Percentiles rank a stretch among this genome's conserved stretches.
These are phyloP conservation scores for Chrysopilus asiliformis DNA, from an alignment of 2,888 invertebrate genomes.

Conservation along the genomic window DNA sequence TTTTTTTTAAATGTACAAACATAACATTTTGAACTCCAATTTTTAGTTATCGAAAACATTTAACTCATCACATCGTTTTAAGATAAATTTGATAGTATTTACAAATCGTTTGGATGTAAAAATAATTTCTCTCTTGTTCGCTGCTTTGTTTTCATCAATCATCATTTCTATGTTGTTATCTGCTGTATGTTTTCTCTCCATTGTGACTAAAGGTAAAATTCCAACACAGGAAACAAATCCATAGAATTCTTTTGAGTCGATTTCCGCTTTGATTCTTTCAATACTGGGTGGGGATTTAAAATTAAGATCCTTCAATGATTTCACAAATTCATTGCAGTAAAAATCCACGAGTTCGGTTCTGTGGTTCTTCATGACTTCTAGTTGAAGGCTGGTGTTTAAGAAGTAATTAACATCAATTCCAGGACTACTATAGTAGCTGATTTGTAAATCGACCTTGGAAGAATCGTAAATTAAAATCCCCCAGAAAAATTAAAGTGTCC, in stretches of 20 bases:
- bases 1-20: no score
- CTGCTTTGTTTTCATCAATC: slow-evolving; percentile 11
- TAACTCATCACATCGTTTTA: slow-evolving; percentile 1
- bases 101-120: slow-evolving; percentile 21
- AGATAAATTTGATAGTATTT: not conserved
- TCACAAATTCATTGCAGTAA: slow-evolving; percentile 13
- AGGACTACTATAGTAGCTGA: slow-evolving; percentile 27
- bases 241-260: not conserved
- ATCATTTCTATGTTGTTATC: slow-evolving; percentile 5
- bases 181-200: not conserved
- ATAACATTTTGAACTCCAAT: no score
- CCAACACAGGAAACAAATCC: not conserved
- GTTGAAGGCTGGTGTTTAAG: slow-evolving; percentile 14
- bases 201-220: not conserved
- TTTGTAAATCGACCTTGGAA: slow-evolving; percentile 34
- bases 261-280: not conserved
- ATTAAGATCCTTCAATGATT: slow-evolving; percentile 21
- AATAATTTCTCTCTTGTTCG: slow-evolving; percentile 27
- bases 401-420: slow-evolving; percentile 17
- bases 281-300: slow-evolving; percentile 11
- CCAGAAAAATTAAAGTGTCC: no score
- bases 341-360: slow-evolving; percentile 9
- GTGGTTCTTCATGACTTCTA: slow-evolving; percentile 12
- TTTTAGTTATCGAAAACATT: not conserved
- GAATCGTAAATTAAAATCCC: no score